Evolutionary conservation across 2,888 invertebrate species (phyloP).

Genomic region (Sminthurinus aureus): DNA sequence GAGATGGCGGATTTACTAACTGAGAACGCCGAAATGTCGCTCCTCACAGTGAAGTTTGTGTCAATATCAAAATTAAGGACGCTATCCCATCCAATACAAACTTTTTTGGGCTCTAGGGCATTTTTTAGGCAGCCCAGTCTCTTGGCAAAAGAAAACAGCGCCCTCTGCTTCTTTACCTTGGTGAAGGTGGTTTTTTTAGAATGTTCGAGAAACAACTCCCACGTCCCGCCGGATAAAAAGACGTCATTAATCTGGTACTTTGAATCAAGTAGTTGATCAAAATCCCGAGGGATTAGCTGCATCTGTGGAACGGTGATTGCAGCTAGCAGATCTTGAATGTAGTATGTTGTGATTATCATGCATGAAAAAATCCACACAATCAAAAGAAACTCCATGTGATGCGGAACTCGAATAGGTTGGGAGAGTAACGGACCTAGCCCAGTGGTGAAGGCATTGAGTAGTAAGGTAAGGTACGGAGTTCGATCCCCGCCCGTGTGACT

Average conservation of each 20-base stretch:
- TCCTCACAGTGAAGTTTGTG: neutral
- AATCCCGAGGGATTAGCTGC: neutral
- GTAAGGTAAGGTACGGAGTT: neutral
- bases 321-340: neutral
- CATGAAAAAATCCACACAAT: neutral
- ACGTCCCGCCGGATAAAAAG: neutral
- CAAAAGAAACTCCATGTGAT: neutral
- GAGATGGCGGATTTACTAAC: neutral
- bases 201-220: neutral
- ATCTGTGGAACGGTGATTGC: neutral
- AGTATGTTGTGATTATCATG: neutral
- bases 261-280: neutral
- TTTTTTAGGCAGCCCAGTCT: neutral
- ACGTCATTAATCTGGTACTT: neutral
- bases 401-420: neutral
- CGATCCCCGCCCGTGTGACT: neutral
- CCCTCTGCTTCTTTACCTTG: neutral
- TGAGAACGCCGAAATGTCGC: neutral
- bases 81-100: conserved; percentile 10
- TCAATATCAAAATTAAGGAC: neutral
- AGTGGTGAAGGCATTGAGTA: neutral
- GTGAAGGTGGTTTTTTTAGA: neutral
- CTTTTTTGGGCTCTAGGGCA: neutral
- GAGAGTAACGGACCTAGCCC: neutral
- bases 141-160: neutral